Evolutionary conservation across 2,113 vertebrate species (phyloP), one percentile per base, ranked within the genome.

Genomic region (Pogona vitticeps): DNA sequence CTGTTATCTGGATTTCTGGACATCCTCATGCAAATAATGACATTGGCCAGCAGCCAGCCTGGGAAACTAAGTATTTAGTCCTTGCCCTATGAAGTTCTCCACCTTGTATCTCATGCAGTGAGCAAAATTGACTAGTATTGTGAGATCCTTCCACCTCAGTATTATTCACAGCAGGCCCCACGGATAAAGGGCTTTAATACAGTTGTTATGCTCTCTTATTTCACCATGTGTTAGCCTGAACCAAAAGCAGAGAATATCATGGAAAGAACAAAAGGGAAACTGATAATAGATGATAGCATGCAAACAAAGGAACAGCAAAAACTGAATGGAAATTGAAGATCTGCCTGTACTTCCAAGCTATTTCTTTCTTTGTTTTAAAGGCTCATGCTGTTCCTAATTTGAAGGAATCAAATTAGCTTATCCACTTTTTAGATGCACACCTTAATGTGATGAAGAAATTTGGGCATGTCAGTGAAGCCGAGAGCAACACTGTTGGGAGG

Each of bases 81-180:
- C 46, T 76, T 63, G 18, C 6, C 13, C 0, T 0, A 20, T 17
- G 42, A 88, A 56, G 40, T 31, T 28, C 40, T 88, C 87, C 88
- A 88, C 56, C 77, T 77, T 85, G 0, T 52, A 33, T 75, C 83
- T 89, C 76, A 84, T 83, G 31, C 80, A 82, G 67, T 76, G 91
- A 87, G 88, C 31, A 63, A 63, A 90, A 84, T n/a, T 73, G 88
- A 89, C 81, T 31, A 59, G 82, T 80, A 73, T 63, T 52, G 3
- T 71, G 20, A 82, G 84, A 76, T 88, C 82, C 84, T 70, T 85
- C 75, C 67, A 42, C 0, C 0, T 8, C 40, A 63, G 28, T 26
- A 68, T 52, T 61, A 72, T 15, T 82, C 88, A 68, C 75, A 82
- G 63, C n/a, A 31, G 40, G 80, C 23, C 76, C 87, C 85, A 77